A percentile compares a stretch with the other conserved stretches of the same genome.
Evolutionary conservation across 2,888 invertebrate species (phyloP).

Genomic region (Norana najaformis): DNA sequence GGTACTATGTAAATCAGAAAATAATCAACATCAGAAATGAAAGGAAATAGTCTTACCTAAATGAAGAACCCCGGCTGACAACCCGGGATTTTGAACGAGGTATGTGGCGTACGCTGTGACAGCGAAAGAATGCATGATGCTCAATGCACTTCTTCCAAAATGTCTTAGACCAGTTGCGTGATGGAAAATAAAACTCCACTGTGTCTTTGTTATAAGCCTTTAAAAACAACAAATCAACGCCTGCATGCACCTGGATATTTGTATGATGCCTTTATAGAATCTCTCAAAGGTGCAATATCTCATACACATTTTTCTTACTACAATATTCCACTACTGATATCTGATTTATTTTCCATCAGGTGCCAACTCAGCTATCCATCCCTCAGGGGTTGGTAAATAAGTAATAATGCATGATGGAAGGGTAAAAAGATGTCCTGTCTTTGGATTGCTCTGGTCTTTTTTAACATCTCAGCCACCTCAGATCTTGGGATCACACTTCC

Average conservation of each 20-base stretch:
- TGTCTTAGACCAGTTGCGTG: constrained; percentile 96
- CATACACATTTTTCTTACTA: too few species aligned
- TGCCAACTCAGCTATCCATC: too few species aligned
- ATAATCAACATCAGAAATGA: neutral
- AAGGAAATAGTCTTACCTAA: constrained; percentile 72
- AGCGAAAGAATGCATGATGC: constrained; percentile 98
- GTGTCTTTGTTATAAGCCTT: constrained; percentile 96
- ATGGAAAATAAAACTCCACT: constrained; percentile 98
- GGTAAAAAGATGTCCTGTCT: too few species aligned
- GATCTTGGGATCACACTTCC: neutral
- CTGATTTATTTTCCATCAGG: too few species aligned
- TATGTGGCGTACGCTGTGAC: constrained; percentile 77
- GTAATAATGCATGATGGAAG: too few species aligned
- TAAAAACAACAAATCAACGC: neutral
- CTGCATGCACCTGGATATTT: neutral
- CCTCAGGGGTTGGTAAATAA: too few species aligned
- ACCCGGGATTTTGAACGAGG: constrained; percentile 86
- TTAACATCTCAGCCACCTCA: too few species aligned
- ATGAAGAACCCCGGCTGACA: constrained; percentile 91
- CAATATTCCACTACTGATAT: too few species aligned
- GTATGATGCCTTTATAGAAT: neutral
- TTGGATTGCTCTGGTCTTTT: too few species aligned
- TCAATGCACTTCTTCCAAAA: constrained; percentile 99
- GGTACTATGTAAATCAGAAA: neutral
- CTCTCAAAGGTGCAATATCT: too few species aligned